Evolutionary conservation across 2,797 vertebrate species (phyloP).

Genomic region (Lerista edwardsae): DNA sequence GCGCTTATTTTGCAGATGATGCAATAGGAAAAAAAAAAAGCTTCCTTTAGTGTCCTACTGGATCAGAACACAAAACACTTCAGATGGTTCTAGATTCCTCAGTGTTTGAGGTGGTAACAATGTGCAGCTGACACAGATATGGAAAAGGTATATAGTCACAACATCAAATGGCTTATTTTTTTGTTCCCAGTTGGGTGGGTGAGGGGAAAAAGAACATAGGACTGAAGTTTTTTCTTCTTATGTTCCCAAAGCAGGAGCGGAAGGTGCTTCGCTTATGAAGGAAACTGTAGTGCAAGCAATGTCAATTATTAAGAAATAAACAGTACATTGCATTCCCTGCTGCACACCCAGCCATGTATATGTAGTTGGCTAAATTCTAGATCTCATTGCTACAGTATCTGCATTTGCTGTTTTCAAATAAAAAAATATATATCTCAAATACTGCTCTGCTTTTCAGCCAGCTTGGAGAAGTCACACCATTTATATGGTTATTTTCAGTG

Average conservation of each 20-base stretch:
- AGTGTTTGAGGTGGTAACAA: slow-evolving; percentile 74
- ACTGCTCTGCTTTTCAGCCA: slow-evolving; percentile 69
- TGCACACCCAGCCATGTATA: slow-evolving; percentile 69
- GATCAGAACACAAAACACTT: slow-evolving; percentile 73
- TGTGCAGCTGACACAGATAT: slow-evolving; percentile 75
- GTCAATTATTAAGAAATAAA: slow-evolving; percentile 55
- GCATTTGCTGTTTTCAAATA: slow-evolving; percentile 51
- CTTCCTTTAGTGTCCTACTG: slow-evolving; percentile 73
- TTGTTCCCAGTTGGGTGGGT: slow-evolving; percentile 67
- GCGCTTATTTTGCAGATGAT: slow-evolving; percentile 74
- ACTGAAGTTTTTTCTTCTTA: slow-evolving; percentile 62
- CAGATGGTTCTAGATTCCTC: slow-evolving; percentile 70
- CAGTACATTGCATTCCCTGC: slow-evolving; percentile 56
- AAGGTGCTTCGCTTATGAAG: slow-evolving; percentile 63
- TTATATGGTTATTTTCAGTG: slow-evolving; percentile 21
- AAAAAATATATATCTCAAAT: slow-evolving; percentile 68
- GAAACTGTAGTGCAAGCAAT: slow-evolving; percentile 57
- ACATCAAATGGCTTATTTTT: slow-evolving; percentile 73
- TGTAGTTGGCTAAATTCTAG: slow-evolving; percentile 69
- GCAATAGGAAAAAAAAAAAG: slow-evolving; percentile 65
- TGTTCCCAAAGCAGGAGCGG: slow-evolving; percentile 65
- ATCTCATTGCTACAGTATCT: slow-evolving; percentile 69
- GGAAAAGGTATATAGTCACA: slow-evolving; percentile 67
- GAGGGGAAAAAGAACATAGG: slow-evolving; percentile 39
- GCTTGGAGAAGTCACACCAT: slow-evolving; percentile 51